Evolutionary conservation across 1,140 invertebrate species (phyloP).

Genomic region (Tetranychus urticae): DNA sequence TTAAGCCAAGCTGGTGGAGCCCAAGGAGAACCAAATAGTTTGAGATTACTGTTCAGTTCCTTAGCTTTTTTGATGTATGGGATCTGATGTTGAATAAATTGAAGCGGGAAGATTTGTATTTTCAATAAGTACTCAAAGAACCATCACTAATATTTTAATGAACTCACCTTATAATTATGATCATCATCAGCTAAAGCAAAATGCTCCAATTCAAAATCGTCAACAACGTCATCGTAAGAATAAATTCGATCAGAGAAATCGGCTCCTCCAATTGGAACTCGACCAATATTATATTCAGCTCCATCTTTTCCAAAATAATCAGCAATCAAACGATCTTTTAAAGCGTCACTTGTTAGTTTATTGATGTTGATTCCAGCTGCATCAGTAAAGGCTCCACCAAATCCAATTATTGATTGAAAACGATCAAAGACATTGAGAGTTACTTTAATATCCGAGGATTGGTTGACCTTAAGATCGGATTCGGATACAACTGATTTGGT

Average conservation of each 20-base stretch:
- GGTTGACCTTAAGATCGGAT: no score
- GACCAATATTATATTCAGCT: constrained; percentile 17
- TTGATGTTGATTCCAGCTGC: no score
- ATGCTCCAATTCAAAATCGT: constrained; percentile 35
- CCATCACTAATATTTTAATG: no score
- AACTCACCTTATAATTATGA: constrained; percentile 30
- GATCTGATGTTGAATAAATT: constrained; percentile 27
- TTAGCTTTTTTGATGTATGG: constrained; percentile 30
- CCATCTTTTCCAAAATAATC: no score
- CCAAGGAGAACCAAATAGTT: constrained; percentile 47
- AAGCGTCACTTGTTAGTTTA: no score
- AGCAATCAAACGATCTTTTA: no score
- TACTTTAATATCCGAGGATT: no score
- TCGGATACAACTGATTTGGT: no score
- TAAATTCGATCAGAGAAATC: constrained; percentile 49
- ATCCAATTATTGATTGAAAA: no score
- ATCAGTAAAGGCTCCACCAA: no score
- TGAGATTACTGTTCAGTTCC: constrained; percentile 13
- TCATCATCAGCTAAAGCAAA: constrained; percentile 42
- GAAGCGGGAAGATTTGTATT: no score
- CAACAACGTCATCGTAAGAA: constrained; percentile 31
- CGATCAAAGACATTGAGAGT: no score
- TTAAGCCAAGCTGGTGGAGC: constrained; percentile 61
- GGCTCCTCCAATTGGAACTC: constrained; percentile 52
- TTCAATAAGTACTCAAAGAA: neutral